Evolutionary conservation across 2,888 invertebrate species (phyloP).

Genomic region (Lasioglossum pauxillum): DNA sequence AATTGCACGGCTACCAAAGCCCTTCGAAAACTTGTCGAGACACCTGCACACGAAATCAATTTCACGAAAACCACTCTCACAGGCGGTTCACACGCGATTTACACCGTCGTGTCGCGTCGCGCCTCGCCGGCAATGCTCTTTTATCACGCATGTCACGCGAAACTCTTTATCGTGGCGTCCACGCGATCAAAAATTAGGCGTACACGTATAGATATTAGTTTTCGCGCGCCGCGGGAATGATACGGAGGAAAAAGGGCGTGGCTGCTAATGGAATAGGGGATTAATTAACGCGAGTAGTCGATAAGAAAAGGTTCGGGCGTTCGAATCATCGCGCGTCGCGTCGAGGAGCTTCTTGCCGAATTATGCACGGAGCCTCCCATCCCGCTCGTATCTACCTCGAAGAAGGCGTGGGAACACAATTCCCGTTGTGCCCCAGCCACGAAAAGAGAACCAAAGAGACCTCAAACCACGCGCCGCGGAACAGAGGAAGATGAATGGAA

Average conservation of each 20-base stretch:
- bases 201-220: conserved; percentile 55
- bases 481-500: conserved; percentile 64
- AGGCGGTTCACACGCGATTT: neutral
- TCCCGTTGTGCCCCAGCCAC: conserved; percentile 19
- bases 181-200: conserved; percentile 40
- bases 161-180: neutral
- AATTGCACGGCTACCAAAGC: neutral
- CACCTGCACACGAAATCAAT: conserved; percentile 4
- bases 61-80: neutral
- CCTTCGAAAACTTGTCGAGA: neutral
- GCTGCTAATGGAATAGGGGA: conserved; percentile 72
- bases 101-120: neutral
- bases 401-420: conserved; percentile 20
- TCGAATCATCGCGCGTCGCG: conserved; percentile 50
- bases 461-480: conserved; percentile 1
- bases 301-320: conserved; percentile 67
- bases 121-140: neutral
- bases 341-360: conserved; percentile 58
- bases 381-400: conserved; percentile 12
- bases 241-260: conserved; percentile 58
- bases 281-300: conserved; percentile 71
- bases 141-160: conserved; percentile 9
- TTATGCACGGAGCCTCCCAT: conserved; percentile 64
- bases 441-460: conserved; percentile 21
- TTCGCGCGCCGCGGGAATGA: conserved; percentile 54